A percentile compares a stretch with the other conserved stretches of the same genome.
Conservation (phyloP, 2,888 invertebrate species). For the Bedellia somnulentella region DNA sequence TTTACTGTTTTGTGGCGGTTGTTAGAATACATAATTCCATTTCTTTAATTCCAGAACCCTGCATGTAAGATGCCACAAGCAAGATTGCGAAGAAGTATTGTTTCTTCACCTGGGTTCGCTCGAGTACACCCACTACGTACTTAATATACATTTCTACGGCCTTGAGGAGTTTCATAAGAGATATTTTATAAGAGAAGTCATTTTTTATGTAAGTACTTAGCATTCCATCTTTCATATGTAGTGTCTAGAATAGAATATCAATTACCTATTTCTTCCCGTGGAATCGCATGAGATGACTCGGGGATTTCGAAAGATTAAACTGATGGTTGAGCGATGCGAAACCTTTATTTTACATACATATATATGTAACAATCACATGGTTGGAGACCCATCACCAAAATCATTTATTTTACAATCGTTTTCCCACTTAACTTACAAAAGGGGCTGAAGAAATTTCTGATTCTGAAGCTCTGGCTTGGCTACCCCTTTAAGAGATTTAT, state of each 20-base stretch:
- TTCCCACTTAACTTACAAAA: too few relatives aligned
- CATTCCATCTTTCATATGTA: too few relatives aligned
- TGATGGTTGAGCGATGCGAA: neutral
- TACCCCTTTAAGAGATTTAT: too few relatives aligned
- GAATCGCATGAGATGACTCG: neutral
- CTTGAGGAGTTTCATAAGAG: conserved; percentile 82
- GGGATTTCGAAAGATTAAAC: neutral
- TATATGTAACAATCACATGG: too few relatives aligned
- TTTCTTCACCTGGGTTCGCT: conserved; percentile 87
- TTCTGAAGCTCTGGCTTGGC: too few relatives aligned
- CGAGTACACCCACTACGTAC: conserved; percentile 85
- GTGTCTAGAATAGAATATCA: too few relatives aligned
- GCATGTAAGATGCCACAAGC: conserved; percentile 78
- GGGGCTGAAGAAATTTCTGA: too few relatives aligned
- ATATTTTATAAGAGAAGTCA: conserved; percentile 81
- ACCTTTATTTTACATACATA: too few relatives aligned
- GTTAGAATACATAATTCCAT: too few relatives aligned
- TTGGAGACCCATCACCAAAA: too few relatives aligned
- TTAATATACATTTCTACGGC: conserved; percentile 82
- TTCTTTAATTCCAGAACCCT: conserved; percentile 68
- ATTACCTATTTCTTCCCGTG: neutral
- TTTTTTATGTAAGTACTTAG: conserved; percentile 84
- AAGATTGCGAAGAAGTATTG: conserved; percentile 85
- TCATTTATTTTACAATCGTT: too few relatives aligned
- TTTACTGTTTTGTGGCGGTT: too few relatives aligned